These are phyloP conservation scores for Lepidotrigona ventralis DNA, from an alignment of 1,140 invertebrate species.

Conservation along the genomic window DNA sequence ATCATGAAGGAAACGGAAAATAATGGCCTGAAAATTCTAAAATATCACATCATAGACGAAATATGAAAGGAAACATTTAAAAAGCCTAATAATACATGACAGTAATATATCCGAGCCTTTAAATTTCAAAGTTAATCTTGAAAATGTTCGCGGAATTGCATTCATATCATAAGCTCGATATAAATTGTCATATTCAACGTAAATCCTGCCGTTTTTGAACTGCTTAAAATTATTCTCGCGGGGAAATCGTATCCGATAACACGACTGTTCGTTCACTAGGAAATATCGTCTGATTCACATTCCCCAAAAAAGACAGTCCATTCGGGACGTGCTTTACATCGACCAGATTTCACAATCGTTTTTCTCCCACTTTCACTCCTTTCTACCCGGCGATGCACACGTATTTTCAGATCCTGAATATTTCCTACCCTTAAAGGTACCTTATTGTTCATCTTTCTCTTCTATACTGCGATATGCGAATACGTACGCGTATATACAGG, in stretches of 20 bases:
- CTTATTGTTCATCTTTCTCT: constrained; percentile 45
- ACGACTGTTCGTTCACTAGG: background rate
- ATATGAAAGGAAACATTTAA: background rate
- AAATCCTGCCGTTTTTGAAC: constrained; percentile 19
- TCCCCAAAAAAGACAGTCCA: constrained; percentile 21
- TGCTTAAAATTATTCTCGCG: constrained; percentile 15
- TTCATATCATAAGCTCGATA: background rate
- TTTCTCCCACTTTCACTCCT: background rate
- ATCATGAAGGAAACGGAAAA: background rate
- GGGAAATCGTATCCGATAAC: background rate
- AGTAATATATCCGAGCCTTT: too few species aligned
- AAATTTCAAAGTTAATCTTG: background rate
- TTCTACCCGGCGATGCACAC: background rate
- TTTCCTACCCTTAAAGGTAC: constrained; percentile 53
- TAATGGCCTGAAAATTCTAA: background rate
- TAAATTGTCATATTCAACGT: background rate
- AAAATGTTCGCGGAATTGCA: background rate
- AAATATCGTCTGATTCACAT: constrained; percentile 29
- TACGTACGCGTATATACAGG: background rate
- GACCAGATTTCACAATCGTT: constrained; percentile 32
- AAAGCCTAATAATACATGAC: background rate
- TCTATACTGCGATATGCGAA: background rate
- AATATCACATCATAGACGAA: background rate
- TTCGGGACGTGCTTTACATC: constrained; percentile 18
- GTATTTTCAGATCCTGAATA: constrained; percentile 45